These are phyloP conservation scores for Hypomesus transpacificus DNA, from an alignment of 2,113 vertebrate species.

Conservation along the genomic window DNA sequence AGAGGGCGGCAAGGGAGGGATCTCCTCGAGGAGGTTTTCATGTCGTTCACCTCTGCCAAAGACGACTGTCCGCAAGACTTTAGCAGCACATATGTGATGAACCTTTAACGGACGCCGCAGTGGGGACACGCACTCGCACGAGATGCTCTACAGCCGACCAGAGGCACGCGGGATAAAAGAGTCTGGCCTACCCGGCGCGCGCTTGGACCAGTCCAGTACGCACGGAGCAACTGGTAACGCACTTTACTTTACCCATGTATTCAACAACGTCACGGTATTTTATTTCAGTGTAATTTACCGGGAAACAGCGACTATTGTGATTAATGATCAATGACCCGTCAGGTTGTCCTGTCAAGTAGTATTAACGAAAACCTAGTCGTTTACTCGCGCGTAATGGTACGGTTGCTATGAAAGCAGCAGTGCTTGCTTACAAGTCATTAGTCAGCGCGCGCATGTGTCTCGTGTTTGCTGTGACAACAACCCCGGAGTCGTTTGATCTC, in stretches of 20 bases:
- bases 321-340: too few species aligned
- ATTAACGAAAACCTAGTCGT: background rate
- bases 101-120: slow-evolving; percentile 39
- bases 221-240: slow-evolving; percentile 52
- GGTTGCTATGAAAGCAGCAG: slow-evolving; percentile 6
- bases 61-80: slow-evolving; percentile 48
- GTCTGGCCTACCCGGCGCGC: slow-evolving; percentile 34
- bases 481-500: slow-evolving; percentile 28
- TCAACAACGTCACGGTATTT: background rate
- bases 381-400: background rate
- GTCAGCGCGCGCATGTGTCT: slow-evolving; percentile 26
- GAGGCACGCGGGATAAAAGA: slow-evolving; percentile 14
- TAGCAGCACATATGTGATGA: slow-evolving; percentile 48
- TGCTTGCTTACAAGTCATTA: slow-evolving; percentile 8
- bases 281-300: background rate
- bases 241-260: slow-evolving; percentile 8
- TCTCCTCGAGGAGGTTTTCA: slow-evolving; percentile 50
- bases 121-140: slow-evolving; percentile 47
- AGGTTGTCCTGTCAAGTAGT: background rate
- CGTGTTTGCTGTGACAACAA: slow-evolving; percentile 57
- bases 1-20: slow-evolving; percentile 56
- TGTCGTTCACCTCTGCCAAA: slow-evolving; percentile 47
- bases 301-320: too few species aligned
- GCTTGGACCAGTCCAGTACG: slow-evolving; percentile 32
- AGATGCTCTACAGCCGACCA: slow-evolving; percentile 38